Base-by-base conservation (phyloP, 2,888 invertebrate species). In the Oegoconia quadripuncta region DNA sequence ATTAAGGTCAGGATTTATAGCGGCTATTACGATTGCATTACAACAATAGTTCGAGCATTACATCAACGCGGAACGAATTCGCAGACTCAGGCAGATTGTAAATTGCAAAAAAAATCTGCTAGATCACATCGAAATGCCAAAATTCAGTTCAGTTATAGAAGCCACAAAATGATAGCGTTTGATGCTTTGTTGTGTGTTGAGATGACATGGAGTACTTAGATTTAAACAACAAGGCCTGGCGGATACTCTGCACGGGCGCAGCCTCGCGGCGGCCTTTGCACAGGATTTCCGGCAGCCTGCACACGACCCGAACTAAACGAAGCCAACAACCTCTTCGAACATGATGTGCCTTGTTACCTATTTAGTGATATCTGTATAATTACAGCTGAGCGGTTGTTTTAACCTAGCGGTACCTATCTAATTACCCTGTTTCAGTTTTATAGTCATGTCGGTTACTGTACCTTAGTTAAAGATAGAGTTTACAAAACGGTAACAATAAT, bases 221-320 rank as follows among this genome's bases (percentile, higher is more conserved):
- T 55, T 53, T 55, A 57, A 60, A 61, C 55, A 60, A 50, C 45
- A 50, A 34, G 42, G 57, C 50, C 53, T 58, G 50, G 48, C 52
- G 54, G 53, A 46, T 54, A 54, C 52, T 53, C 59, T 52, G 55
- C 53, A 54, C 59, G 39, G 50, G 52, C 56, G 52, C 67, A 74
- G 71, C 73, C 72, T 72, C 69, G 72, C 51, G 58, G 55, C 67
- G 82, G 74, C 82, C 82, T 80, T 72, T 66, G 58, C 65, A 66
- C 80, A 81, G 82, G 82, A 84, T 83, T 81, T 84, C 84, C 84
- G 84, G 79, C 76, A 80, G 55, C 65, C 56, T 66, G 68, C 69
- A 63, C 74, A 69, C 69, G 67, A 72, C 66, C 68, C 64, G 62
- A 52, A 50, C 52, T 46, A 56, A 53, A 45, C 56, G 55, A 48